These are phyloP conservation scores for Salvelinus alpinus DNA, from an alignment of 2,113 vertebrate genomes.

Conservation along the genomic window DNA sequence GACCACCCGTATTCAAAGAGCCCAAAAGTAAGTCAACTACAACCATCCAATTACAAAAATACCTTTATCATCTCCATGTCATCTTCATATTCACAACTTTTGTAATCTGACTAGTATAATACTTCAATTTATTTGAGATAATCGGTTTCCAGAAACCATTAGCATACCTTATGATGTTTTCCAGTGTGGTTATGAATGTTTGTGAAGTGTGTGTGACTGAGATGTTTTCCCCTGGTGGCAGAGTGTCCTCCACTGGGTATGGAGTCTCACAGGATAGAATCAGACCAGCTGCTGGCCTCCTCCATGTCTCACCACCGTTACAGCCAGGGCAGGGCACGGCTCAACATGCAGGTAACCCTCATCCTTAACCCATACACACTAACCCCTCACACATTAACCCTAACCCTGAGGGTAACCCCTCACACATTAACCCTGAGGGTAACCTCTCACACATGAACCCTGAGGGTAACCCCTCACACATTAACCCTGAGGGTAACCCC, in stretches of 20 bases:
- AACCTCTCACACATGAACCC: no score
- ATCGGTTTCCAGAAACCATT: not conserved
- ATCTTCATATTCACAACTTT: no score
- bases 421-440: no score
- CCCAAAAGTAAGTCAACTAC: conserved; percentile 73
- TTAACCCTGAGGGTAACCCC: no score
- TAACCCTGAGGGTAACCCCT: no score
- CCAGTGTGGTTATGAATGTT: not conserved
- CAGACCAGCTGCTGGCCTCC: conserved; percentile 89
- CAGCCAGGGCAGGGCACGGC: conserved; percentile 85
- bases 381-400: no score
- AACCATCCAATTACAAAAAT: not conserved
- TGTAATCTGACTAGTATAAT: no score
- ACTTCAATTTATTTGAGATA: no score
- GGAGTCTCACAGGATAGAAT: conserved; percentile 88
- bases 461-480: no score
- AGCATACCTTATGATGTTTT: no score
- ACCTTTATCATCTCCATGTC: no score
- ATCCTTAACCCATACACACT: no score
- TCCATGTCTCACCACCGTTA: conserved; percentile 85
- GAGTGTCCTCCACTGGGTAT: conserved; percentile 92
- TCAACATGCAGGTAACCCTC: conserved; percentile 87
- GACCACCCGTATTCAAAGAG: conserved; percentile 78
- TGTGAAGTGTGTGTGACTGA: conserved; percentile 10
- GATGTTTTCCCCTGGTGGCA: conserved; percentile 47